Evolutionary conservation across 2,888 invertebrate genomes (phyloP).

Genomic region (Nomada fucata): DNA sequence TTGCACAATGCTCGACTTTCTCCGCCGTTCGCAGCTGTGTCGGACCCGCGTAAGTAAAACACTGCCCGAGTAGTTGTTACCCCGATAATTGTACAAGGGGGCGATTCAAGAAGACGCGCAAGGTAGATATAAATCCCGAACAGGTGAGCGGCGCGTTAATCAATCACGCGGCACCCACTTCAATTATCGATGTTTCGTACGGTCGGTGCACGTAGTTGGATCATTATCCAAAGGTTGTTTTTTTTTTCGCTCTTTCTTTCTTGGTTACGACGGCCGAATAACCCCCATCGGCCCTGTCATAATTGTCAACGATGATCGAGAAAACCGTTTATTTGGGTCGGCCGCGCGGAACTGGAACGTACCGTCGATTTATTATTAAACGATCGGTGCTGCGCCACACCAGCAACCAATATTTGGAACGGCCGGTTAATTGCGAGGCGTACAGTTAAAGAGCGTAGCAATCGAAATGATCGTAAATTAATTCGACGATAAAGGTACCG

Average conservation of each 20-base stretch:
- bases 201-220: slow-evolving; percentile 29
- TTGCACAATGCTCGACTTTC: slow-evolving; percentile 10
- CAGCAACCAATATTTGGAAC: slow-evolving; percentile 64
- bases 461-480: slow-evolving; percentile 62
- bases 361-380: slow-evolving; percentile 68
- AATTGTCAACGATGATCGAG: slow-evolving; percentile 67
- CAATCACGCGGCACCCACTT: slow-evolving; percentile 56
- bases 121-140: slow-evolving; percentile 36
- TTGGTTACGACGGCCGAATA: slow-evolving; percentile 53
- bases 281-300: slow-evolving; percentile 63
- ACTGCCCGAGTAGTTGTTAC: neutral
- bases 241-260: neutral
- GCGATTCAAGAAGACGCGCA: neutral
- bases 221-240: slow-evolving; percentile 55
- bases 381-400: slow-evolving; percentile 37
- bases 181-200: slow-evolving; percentile 49
- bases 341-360: slow-evolving; percentile 64
- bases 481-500: slow-evolving; percentile 54
- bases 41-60: neutral
- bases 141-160: slow-evolving; percentile 49
- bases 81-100: neutral
- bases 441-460: slow-evolving; percentile 53
- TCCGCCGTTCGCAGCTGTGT: too few species aligned
- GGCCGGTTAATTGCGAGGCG: slow-evolving; percentile 60
- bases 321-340: slow-evolving; percentile 66